phyloP scores from a whole-genome alignment of 2,888 invertebrate species.

The Heterodera filipjevi region DNA sequence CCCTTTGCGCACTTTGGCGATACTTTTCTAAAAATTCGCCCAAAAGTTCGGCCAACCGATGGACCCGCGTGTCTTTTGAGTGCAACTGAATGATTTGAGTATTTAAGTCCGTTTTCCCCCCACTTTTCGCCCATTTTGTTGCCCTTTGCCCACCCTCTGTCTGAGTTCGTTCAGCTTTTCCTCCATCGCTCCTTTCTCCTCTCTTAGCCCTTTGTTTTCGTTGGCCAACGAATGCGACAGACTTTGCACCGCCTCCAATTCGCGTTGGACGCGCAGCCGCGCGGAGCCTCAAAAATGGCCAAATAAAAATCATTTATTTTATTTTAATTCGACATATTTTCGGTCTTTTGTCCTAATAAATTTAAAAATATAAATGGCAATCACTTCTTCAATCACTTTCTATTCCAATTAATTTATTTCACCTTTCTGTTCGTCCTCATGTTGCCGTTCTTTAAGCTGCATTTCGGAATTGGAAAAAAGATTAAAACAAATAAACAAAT shows the following conservation, averaged over 20 bases:
- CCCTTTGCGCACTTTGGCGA: constrained; percentile 9
- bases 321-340: too few relatives aligned
- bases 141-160: constrained; percentile 41
- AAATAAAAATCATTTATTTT: background rate
- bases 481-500: background rate
- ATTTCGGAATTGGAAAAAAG: background rate
- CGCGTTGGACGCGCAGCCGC: constrained; percentile 52
- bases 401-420: background rate
- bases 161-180: constrained; percentile 51
- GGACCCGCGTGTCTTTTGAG: background rate
- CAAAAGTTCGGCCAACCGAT: constrained; percentile 18
- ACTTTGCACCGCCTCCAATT: constrained; percentile 58
- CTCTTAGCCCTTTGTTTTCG: constrained; percentile 56
- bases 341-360: too few relatives aligned
- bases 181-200: constrained; percentile 51
- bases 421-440: constrained; percentile 18
- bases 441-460: constrained; percentile 11
- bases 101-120: constrained; percentile 4
- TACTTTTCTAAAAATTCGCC: constrained; percentile 21
- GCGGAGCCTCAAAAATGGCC: constrained; percentile 30
- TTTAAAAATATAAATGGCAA: background rate
- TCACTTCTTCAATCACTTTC: too few relatives aligned
- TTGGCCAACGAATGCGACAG: constrained; percentile 51
- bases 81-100: constrained; percentile 11
- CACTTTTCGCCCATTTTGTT: too few relatives aligned